Percentiles rank a stretch among this genome's conserved stretches.
Conservation (phyloP, 2,888 invertebrate species). For the Miltochrista miniata region DNA sequence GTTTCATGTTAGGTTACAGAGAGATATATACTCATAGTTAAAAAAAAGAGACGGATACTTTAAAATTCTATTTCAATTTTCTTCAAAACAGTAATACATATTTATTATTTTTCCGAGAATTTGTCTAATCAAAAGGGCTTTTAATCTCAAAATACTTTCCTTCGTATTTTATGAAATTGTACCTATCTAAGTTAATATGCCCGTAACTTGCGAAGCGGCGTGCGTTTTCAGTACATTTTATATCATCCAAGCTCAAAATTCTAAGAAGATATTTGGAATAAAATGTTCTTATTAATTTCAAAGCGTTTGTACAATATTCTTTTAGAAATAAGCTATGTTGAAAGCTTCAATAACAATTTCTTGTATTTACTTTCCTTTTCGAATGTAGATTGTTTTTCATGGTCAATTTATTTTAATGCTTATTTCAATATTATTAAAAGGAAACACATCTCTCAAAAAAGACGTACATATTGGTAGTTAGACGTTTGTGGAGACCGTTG, state of each 20-base stretch:
- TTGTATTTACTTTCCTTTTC: conserved; percentile 3
- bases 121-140: conserved; percentile 1
- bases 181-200: conserved; percentile 15
- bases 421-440: background rate
- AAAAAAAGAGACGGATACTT: background rate
- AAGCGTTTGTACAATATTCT: background rate
- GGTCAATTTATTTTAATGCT: background rate
- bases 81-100: too few species aligned
- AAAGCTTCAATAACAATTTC: background rate
- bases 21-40: too few species aligned
- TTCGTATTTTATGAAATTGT: conserved; percentile 16
- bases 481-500: too few species aligned
- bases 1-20: too few species aligned
- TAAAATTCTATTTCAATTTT: background rate
- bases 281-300: conserved; percentile 17
- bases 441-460: too few species aligned
- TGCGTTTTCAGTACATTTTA: conserved; percentile 15
- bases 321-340: conserved; percentile 6
- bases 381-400: background rate
- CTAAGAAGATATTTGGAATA: conserved; percentile 6
- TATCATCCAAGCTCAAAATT: conserved; percentile 5
- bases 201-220: conserved; percentile 10
- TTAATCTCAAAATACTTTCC: conserved; percentile 2
- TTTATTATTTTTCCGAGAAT: background rate
- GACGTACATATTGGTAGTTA: too few species aligned